Base-by-base conservation (phyloP, 2,888 invertebrate species). In the Laothoe populi region DNA sequence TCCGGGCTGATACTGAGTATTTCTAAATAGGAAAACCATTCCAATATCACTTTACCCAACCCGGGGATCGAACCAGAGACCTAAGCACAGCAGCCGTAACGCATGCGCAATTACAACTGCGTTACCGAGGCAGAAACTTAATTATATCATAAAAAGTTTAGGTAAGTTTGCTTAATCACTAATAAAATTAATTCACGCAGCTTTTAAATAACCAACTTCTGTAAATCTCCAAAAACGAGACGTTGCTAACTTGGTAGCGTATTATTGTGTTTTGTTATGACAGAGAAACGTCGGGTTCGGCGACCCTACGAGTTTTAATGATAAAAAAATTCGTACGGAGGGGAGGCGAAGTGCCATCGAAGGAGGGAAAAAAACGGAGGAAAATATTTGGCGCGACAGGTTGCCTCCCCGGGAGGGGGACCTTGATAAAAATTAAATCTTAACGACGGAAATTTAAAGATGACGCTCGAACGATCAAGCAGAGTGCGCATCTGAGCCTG, bases 361-460 rank as follows among this genome's bases (percentile, higher is more conserved):
- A 90, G 88, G 84, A 89, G 89, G 91, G 88, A 88, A 92, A 90
- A 77, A 92, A 92, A 91, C 90, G 88, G 82, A 92, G 90, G 86
- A 92, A 92, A 92, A 92, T 92, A 92, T 92, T 92, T 92, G 92
- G 92, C 87, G 90, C 92, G 92, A 92, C 92, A 92, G 92, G 92
- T 92, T 89, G 86, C 84, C 85, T 78, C 81, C 70, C 75, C 77
- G 70, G 69, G 69, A 77, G 77, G 82, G 80, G 81, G 77, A 73
- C 82, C 85, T 87, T 89, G 89, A 87, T 92, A 92, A 90, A 92
- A 92, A 92, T 92, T 92, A 92, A 92, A 92, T 92, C 92, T 92
- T 92, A 92, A 91, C 92, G 90, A 89, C 91, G 92, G 92, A 92
- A 92, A 92, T 92, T 92, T 92, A 91, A 91, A 92, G 92, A 92